Conservation (phyloP, 1,140 invertebrate species). For the Manduca sexta region DNA sequence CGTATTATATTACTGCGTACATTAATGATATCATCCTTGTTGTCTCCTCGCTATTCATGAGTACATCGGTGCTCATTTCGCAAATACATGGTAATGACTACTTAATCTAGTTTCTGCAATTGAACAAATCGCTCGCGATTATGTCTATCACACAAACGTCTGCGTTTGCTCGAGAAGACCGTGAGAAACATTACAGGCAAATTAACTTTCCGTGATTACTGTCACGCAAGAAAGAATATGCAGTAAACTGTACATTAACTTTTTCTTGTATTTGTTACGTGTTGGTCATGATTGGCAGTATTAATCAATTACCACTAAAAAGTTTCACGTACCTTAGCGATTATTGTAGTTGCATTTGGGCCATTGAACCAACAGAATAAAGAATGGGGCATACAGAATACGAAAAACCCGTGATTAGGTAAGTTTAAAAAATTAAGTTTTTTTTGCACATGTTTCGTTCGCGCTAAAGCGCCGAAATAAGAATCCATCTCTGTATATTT, state of each 20-base stretch:
- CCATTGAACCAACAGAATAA: conserved; percentile 53
- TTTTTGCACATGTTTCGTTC: too few relatives aligned
- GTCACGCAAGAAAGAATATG: conserved; percentile 40
- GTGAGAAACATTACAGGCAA: conserved; percentile 55
- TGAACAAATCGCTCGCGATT: conserved; percentile 2
- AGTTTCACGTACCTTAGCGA: conserved; percentile 30
- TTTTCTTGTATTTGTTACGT: conserved; percentile 28
- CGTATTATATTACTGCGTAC: neutral
- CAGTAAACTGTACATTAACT: conserved; percentile 28
- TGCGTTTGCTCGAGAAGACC: conserved; percentile 32
- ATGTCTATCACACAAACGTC: conserved; percentile 28
- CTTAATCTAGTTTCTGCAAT: conserved; percentile 1
- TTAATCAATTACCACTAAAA: conserved; percentile 24
- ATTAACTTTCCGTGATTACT: conserved; percentile 49
- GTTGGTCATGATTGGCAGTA: conserved; percentile 20
- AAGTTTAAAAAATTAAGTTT: too few relatives aligned
- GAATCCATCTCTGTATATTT: too few relatives aligned
- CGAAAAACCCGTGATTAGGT: neutral
- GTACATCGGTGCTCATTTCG: conserved; percentile 8
- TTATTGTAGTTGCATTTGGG: conserved; percentile 40
- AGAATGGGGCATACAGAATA: neutral
- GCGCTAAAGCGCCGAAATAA: too few relatives aligned
- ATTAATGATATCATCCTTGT: conserved; percentile 16
- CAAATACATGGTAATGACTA: conserved; percentile 15
- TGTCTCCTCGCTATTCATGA: conserved; percentile 7